Base-by-base conservation (phyloP, 1,140 invertebrate species). In the Thaumatotibia leucotreta region DNA sequence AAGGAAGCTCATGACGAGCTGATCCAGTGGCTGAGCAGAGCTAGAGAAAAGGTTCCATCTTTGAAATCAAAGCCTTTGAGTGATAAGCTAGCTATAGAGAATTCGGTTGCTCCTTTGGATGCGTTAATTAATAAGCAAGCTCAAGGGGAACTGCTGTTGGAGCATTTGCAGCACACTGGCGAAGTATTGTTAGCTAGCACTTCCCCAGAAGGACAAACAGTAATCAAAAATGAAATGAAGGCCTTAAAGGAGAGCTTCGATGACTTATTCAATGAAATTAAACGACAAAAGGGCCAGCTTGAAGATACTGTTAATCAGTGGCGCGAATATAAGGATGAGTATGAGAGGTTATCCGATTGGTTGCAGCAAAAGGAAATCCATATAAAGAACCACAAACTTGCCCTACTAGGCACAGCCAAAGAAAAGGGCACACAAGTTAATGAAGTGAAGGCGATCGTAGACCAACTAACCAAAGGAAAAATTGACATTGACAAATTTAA, bases 321-420 rank as follows among this genome's bases (percentile, higher is more conserved):
- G 95, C 92, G 96, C 65, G 96, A 97, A 65, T 98, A 97, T 84
- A 98, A 98, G 85, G 97, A 98, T 77, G 97, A 98, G 87, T 97
- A 97, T 83, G 97, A 98, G 86, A 93, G 96, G 65, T 88, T 98
- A 6, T 97, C 96, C 65, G 97, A 98, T 82, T 99, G 97, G 97
- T 84, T 99, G 39, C 97, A 98, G 85, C 96, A 98, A 80, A 97
- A 97, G 79, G 97, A 98, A 79, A 96, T 97, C 72, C 92, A 97
- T 11, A 95, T 98, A 17, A 98, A 98, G 84, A 96, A 97, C 27
- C 96, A 98, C 74, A 97, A 98, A 82, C 95, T 97, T 27, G 95
- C 96, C 35, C 91, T 98, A 4, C 92, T 97, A 14, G 93, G 96
- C 1, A 97, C 95, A 74, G 91, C 97, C 1, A 93, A 94, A 49